Evolutionary conservation across 1,140 invertebrate species (phyloP), one percentile per base, ranked within the genome.

Genomic region (Panulirus ornatus): DNA sequence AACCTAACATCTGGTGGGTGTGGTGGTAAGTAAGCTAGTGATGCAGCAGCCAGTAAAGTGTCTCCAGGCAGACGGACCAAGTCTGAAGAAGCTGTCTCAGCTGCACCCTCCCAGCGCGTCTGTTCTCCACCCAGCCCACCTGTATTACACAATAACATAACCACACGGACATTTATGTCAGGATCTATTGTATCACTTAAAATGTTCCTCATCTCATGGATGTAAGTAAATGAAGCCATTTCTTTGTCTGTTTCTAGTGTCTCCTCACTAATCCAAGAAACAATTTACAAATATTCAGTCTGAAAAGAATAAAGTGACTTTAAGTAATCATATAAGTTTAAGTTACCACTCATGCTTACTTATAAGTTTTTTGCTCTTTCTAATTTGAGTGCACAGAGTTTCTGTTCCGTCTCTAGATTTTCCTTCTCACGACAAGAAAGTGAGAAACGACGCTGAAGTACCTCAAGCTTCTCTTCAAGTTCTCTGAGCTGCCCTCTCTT

Each of bases 361-460:
- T 73, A 96, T 95, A 90, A 96, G 93, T 91, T 95, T 97, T 93
- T 98, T 1, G 98, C 98, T 93, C 98, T 95, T n/a, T 96, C 96
- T 58, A 99, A 94, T 94, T 99, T 99, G 92, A 98, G 97, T 27
- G 96, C 96, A 93, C 98, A 99, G 27, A 97, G 94, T 42, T 98
- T 96, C 84, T 99, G 99, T 92, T 98, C 96, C 93, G 98, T 97
- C 94, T 99, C 98, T 0, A 99, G 94, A 36, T 98, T 97, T 93
- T 99, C 98, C 94, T 99, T 99, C 93, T 99, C 98, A 75, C 98
- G 96, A 22, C 98, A 98, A 95, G 98, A 98, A 54, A 97, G 97
- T 0, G 98, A 97, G 94, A 99, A 99, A 93, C 98, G 97, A 93
- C 99, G 98, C 94, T 99, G 98, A 1, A 99, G 94, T 0, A 97